Evolutionary conservation across 2,113 vertebrate species (phyloP).

Genomic region (Budorcas taxicolor): DNA sequence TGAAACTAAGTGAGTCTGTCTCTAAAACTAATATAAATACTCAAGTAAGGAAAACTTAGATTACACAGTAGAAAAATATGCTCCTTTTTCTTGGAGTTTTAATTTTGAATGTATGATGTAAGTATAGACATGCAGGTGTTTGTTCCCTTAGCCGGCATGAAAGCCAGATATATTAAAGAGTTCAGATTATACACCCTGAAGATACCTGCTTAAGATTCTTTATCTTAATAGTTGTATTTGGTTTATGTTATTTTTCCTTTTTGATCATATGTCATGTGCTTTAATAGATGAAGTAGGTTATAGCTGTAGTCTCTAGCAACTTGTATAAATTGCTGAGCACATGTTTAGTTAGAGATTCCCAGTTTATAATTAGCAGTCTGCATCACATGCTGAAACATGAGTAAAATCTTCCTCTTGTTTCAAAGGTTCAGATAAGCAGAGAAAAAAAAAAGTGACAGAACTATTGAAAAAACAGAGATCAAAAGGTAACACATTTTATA

Average conservation of each 20-base stretch:
- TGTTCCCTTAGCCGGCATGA: background rate
- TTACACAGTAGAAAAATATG: background rate
- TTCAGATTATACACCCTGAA: background rate
- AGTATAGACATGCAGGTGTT: background rate
- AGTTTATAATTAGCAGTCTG: background rate
- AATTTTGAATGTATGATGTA: background rate
- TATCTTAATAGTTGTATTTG: background rate
- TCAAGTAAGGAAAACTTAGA: background rate
- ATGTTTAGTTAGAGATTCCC: background rate
- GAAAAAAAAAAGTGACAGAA: background rate
- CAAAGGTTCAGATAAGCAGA: background rate
- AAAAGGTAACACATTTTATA: background rate
- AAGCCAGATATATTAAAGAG: background rate
- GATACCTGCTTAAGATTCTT: background rate
- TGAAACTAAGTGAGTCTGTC: constrained; percentile 37
- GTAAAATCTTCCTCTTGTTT: background rate
- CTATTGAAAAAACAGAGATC: background rate
- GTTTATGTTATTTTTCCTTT: background rate
- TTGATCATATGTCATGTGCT: background rate
- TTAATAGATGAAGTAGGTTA: background rate
- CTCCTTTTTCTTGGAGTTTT: background rate
- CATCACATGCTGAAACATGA: background rate
- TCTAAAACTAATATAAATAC: background rate
- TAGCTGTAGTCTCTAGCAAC: background rate
- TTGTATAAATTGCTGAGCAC: background rate